These are phyloP conservation scores for Pedetes capensis DNA, from an alignment of 2,113 vertebrate genomes.

Conservation along the genomic window DNA sequence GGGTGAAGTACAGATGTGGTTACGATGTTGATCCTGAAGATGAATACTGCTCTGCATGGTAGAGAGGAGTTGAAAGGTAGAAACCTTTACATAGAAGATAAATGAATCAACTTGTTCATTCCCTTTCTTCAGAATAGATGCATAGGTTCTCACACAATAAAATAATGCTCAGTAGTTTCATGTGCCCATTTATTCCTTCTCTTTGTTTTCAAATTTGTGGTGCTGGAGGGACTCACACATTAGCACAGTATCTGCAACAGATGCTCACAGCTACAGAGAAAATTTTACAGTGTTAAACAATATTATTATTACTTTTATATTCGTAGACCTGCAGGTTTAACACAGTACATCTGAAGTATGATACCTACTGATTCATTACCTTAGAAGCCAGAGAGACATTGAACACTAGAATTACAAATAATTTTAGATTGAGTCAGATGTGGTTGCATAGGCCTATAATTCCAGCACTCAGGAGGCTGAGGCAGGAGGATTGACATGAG, in stretches of 20 bases:
- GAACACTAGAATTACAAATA: neutral
- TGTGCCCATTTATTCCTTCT: neutral
- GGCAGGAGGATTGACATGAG: too few species aligned
- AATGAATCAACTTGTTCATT: neutral
- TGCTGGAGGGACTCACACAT: neutral
- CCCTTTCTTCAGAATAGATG: neutral
- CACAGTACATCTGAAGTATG: accelerated
- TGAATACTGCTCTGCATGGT: neutral
- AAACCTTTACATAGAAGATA: neutral
- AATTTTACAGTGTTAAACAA: neutral
- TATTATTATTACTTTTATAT: neutral
- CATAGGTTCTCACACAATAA: neutral
- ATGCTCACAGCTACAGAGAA: neutral
- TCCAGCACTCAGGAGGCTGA: too few species aligned
- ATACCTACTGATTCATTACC: neutral
- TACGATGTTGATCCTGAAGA: neutral
- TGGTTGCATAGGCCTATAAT: too few species aligned
- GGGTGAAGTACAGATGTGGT: neutral
- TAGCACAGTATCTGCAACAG: neutral
- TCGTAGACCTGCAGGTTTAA: neutral
- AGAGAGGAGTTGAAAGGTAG: neutral
- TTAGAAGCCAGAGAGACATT: neutral
- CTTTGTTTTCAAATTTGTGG: neutral
- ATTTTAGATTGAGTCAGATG: too few species aligned
- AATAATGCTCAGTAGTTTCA: neutral